phyloP scores from a whole-genome alignment of 2,888 invertebrate genomes.

The Beris chalybata region DNA sequence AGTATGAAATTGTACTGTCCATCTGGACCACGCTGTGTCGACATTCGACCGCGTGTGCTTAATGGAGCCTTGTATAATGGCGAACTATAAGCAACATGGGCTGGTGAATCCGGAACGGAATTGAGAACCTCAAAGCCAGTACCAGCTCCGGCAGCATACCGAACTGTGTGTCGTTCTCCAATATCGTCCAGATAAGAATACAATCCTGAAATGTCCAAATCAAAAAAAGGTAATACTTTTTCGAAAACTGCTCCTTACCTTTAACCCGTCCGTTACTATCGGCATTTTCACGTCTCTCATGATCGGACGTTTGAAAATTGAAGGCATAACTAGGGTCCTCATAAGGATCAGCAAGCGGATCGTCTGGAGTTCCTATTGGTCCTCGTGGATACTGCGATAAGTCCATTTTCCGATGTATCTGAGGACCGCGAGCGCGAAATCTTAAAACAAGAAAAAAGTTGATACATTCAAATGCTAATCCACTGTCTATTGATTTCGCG shows the following conservation, averaged over 20 bases:
- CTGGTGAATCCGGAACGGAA: conserved; percentile 66
- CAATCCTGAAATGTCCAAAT: conserved; percentile 57
- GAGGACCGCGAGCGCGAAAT: conserved; percentile 76
- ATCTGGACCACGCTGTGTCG: conserved; percentile 71
- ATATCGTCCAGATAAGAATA: conserved; percentile 76
- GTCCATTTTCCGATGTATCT: conserved; percentile 71
- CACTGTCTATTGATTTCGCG: conserved; percentile 18
- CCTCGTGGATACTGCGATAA: conserved; percentile 68
- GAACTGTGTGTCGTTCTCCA: conserved; percentile 74
- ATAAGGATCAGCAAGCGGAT: conserved; percentile 73
- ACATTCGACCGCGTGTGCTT: conserved; percentile 69
- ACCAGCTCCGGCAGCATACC: conserved; percentile 74
- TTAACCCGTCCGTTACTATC: conserved; percentile 65
- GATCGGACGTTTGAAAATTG: conserved; percentile 67
- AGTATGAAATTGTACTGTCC: conserved; percentile 77
- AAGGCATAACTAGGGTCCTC: conserved; percentile 77
- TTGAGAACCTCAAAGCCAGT: conserved; percentile 78
- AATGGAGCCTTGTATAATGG: conserved; percentile 66
- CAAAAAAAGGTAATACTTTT: background rate
- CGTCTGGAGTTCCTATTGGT: conserved; percentile 69
- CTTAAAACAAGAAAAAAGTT: conserved; percentile 49
- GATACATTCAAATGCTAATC: conserved; percentile 10
- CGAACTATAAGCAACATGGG: conserved; percentile 65
- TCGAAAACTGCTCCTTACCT: conserved; percentile 53
- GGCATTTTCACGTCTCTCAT: conserved; percentile 68